phyloP scores from a whole-genome alignment of 2,888 invertebrate genomes.

The Pterostichus madidus region DNA sequence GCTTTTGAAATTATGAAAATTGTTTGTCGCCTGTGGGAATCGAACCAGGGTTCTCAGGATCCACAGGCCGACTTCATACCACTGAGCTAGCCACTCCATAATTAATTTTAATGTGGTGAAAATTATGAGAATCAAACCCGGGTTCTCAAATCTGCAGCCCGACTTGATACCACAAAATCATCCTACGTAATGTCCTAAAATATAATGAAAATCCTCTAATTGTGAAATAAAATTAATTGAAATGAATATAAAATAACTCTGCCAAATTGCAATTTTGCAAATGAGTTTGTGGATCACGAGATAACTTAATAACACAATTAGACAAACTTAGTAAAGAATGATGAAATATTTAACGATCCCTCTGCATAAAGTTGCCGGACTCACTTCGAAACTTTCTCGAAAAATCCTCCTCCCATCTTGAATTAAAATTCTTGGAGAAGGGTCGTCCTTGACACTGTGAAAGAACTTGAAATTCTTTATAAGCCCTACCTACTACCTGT shows the following conservation, averaged over 20 bases:
- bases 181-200: background rate
- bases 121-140: no score
- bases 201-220: background rate
- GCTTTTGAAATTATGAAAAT: no score
- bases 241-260: conserved; percentile 11
- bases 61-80: no score
- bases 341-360: conserved; percentile 34
- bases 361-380: background rate
- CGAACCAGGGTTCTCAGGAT: no score
- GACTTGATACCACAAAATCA: no score
- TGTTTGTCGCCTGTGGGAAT: no score
- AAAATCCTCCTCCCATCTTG: background rate
- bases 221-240: background rate
- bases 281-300: background rate
- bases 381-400: conserved; percentile 2
- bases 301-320: conserved; percentile 32
- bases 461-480: conserved; percentile 16
- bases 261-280: conserved; percentile 19
- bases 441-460: conserved; percentile 19
- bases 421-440: conserved; percentile 10
- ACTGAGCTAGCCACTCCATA: no score
- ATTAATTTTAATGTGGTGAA: no score
- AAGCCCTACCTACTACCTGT: conserved; percentile 18
- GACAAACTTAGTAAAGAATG: conserved; percentile 18
- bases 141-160: no score